Evolutionary conservation across 1,140 invertebrate genomes (phyloP).

Genomic region (Tetraneura akinire): DNA sequence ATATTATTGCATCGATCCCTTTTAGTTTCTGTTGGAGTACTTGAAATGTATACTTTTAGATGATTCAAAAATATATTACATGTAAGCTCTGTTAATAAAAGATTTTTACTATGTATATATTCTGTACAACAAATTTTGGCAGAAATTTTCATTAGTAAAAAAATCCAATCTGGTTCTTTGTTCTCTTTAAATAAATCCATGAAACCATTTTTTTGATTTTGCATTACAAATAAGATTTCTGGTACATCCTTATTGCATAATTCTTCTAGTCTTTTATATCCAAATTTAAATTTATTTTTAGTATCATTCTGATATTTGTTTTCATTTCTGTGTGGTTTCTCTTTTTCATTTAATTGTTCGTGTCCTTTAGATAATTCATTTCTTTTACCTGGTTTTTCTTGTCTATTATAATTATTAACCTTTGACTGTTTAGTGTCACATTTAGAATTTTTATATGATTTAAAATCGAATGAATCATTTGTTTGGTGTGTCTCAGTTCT

Average conservation of each 20-base stretch:
- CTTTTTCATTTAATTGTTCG: neutral
- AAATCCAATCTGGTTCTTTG: slow-evolving; percentile 51
- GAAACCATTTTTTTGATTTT: slow-evolving; percentile 24
- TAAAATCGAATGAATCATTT: neutral
- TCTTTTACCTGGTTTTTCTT: neutral
- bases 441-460: neutral
- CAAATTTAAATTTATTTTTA: slow-evolving; percentile 22
- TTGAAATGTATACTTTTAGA: slow-evolving; percentile 27
- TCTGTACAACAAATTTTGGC: slow-evolving; percentile 45
- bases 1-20: slow-evolving; percentile 20
- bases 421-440: neutral
- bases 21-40: slow-evolving; percentile 40
- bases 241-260: slow-evolving; percentile 37
- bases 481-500: neutral
- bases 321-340: neutral
- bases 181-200: slow-evolving; percentile 20
- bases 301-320: neutral
- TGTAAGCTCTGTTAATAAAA: slow-evolving; percentile 30
- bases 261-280: slow-evolving; percentile 44
- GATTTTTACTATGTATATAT: slow-evolving; percentile 15
- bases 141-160: slow-evolving; percentile 48
- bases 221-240: slow-evolving; percentile 45
- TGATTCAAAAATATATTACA: slow-evolving; percentile 33
- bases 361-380: neutral
- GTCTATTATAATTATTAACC: neutral